Conservation (phyloP, 2,888 invertebrate genomes). For the Pachydiplax longipennis region DNA sequence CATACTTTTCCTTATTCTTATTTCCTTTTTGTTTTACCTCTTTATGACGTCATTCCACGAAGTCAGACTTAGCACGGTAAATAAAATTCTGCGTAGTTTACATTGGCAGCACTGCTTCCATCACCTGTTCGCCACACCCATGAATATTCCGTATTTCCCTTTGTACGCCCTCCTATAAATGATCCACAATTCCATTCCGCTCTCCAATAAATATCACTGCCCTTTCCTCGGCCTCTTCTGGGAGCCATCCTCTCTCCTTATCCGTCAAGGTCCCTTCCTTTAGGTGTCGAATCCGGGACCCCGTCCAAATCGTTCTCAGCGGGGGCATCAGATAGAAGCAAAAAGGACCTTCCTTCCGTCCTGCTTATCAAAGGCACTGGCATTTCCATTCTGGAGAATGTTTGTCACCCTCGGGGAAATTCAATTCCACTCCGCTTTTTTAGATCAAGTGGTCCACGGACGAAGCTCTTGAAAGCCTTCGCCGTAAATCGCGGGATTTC, state of each 20-base stretch:
- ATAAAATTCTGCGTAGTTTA: no score
- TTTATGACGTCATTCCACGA: no score
- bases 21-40: no score
- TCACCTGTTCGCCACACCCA: not conserved
- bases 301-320: slow-evolving; percentile 14
- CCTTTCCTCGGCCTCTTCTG: not conserved
- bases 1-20: no score
- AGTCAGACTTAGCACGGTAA: no score
- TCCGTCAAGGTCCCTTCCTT: not conserved
- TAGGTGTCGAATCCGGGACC: slow-evolving; percentile 29
- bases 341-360: not conserved
- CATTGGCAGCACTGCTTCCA: not conserved
- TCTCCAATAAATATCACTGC: not conserved
- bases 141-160: not conserved
- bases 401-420: not conserved
- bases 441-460: not conserved
- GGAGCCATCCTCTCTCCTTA: no score
- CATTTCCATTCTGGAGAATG: not conserved
- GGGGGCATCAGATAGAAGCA: slow-evolving; percentile 1
- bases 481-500: not conserved
- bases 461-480: not conserved
- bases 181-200: not conserved
- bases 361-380: not conserved
- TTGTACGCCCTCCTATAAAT: not conserved
- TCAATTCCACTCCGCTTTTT: not conserved